phyloP scores from a whole-genome alignment of 2,888 invertebrate genomes.

The Stenichneumon culpator region DNA sequence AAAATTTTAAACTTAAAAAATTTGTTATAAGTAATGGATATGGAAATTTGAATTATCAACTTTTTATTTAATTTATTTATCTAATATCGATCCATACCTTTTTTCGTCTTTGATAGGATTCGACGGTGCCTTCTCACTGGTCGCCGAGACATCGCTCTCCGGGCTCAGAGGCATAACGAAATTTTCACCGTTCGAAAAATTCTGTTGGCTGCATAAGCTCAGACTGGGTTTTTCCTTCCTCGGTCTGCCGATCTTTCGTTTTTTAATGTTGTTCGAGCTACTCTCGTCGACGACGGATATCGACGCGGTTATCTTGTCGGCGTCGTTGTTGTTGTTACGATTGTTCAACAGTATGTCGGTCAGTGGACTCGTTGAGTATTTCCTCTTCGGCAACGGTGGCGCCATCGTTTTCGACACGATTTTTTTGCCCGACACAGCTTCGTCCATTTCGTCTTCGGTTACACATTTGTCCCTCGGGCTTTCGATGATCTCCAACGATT shows the following conservation, averaged over 20 bases:
- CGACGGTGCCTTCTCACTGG: constrained; percentile 80
- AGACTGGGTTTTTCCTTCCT: constrained; percentile 76
- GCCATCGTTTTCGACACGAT: constrained; percentile 77
- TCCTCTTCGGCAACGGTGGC: constrained; percentile 77
- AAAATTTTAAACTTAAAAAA: too few relatives aligned
- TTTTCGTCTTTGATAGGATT: constrained; percentile 80
- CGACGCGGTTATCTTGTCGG: constrained; percentile 68
- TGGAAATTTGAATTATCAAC: not conserved
- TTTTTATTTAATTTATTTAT: constrained; percentile 1
- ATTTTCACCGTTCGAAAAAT: constrained; percentile 81
- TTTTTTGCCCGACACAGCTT: constrained; percentile 16
- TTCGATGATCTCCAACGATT: constrained; percentile 72
- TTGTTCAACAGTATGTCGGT: constrained; percentile 79
- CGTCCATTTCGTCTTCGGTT: not conserved
- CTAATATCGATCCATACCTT: constrained; percentile 73
- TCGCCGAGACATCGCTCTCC: constrained; percentile 84
- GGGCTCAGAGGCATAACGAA: constrained; percentile 84
- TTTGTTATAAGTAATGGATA: too few relatives aligned
- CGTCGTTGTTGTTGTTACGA: constrained; percentile 80
- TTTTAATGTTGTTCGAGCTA: constrained; percentile 71
- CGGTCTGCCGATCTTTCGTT: constrained; percentile 77
- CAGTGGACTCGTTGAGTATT: constrained; percentile 77
- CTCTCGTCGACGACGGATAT: constrained; percentile 70
- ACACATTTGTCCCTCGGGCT: constrained; percentile 4
- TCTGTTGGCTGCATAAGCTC: constrained; percentile 73